Conservation (phyloP, 2,113 vertebrate genomes). For the Laticauda laticaudata region DNA sequence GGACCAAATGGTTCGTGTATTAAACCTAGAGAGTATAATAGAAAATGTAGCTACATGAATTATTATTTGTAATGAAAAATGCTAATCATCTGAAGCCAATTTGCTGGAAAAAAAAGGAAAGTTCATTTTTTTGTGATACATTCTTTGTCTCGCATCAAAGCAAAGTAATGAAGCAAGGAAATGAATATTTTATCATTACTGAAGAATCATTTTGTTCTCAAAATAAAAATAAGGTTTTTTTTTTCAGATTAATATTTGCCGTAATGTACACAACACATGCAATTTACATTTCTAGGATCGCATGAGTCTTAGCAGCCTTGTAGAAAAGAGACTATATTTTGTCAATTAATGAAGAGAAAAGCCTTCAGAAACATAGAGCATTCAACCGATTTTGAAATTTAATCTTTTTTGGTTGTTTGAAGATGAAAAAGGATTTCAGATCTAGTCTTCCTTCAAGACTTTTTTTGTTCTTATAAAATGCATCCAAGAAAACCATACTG, state of each 20-base stretch:
- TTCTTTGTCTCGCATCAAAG: slow-evolving; percentile 55
- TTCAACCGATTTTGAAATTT: not conserved
- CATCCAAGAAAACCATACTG: not conserved
- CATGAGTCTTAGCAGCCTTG: not conserved
- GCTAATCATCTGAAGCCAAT: slow-evolving; percentile 8
- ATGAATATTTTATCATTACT: slow-evolving; percentile 64
- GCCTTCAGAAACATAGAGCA: not conserved
- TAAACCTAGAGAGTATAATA: not conserved
- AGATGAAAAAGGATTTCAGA: not conserved
- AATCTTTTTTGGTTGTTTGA: not conserved
- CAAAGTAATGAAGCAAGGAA: slow-evolving; percentile 60
- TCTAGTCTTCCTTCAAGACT: accelerated
- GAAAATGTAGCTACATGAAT: not conserved
- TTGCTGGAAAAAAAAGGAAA: slow-evolving; percentile 6
- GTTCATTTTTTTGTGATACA: slow-evolving; percentile 31
- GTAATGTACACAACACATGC: not conserved
- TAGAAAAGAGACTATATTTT: not conserved
- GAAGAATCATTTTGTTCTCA: slow-evolving; percentile 49
- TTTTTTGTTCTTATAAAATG: accelerated
- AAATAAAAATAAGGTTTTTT: not conserved
- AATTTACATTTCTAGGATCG: not conserved
- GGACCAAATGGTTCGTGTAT: not conserved
- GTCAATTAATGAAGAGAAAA: not conserved
- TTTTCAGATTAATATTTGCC: not conserved
- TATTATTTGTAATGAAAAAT: slow-evolving; percentile 8